Base-by-base conservation (phyloP, 2,797 vertebrate species). In the Malacoctenus gilli region DNA sequence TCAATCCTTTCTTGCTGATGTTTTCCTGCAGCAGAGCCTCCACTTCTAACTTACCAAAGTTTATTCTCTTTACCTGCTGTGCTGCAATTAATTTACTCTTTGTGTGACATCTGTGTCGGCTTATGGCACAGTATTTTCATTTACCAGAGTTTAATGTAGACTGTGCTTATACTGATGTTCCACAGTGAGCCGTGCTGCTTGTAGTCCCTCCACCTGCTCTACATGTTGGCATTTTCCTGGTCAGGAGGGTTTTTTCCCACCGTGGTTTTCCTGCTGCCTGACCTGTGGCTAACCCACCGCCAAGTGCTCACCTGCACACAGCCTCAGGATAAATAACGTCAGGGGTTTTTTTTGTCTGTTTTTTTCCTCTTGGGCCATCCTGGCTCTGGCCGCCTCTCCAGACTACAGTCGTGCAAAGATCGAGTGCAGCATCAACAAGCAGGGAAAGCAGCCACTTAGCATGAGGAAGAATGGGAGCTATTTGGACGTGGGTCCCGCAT, bases 381-480 rank as follows among this genome's bases (percentile, higher is more conserved):
- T 32, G 31, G 28, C 60, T 53, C 34, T 13, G 66, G 59, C 43
- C 40, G 5, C 11, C 46, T 49, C n/a, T 50, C 56, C 59, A 64
- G 48, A 57, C 36, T 23, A 31, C 22, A 47, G 19, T 2, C 30
- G 19, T 47, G 19, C 30, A 38, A 54, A 35, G 42, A 25, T 52
- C 22, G 52, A 18, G 3, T 47, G 6, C 23, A 54, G 46, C 30
- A 38, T 34, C 55, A 5, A 13, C 28, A 53, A 38, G 18, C 47
- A 28, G 20, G n/a, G 62, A 66, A n/a, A 63, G 55, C 32, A 51
- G 40, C 69, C 51, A 8, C 61, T 68, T 75, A 67, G 37, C 62
- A 72, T 51, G 30, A 40, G n/a, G 14, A 54, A 68, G 76, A 82
- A 77, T 79, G 48, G 68, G 36, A 80, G 65, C 57, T 72, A 76